phyloP scores from a whole-genome alignment of 2,113 vertebrate genomes.

The Martes martes region DNA sequence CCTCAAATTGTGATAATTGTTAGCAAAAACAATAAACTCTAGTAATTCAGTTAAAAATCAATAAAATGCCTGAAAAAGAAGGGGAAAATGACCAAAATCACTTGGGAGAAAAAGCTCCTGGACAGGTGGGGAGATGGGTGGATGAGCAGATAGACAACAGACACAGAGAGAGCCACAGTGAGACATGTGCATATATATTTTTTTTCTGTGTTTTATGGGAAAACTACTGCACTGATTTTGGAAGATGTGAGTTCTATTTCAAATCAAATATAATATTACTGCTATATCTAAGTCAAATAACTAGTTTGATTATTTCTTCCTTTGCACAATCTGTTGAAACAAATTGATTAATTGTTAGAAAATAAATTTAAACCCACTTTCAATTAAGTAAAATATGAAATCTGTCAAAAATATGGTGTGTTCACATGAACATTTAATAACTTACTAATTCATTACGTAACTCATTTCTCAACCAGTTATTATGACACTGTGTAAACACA shows the following conservation, averaged over 20 bases:
- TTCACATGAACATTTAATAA: neutral
- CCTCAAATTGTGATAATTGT: neutral
- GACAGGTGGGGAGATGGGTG: neutral
- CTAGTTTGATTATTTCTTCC: neutral
- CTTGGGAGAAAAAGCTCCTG: neutral
- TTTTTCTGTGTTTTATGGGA: neutral
- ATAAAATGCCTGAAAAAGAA: neutral
- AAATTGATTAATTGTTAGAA: neutral
- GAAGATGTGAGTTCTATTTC: neutral
- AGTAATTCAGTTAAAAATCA: neutral
- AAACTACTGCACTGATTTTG: neutral
- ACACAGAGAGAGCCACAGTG: neutral
- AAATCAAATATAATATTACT: neutral
- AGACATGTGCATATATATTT: neutral
- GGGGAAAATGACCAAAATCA: neutral
- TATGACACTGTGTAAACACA: neutral
- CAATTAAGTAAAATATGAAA: slow-evolving; percentile 5
- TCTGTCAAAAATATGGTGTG: neutral
- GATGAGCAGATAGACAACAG: neutral
- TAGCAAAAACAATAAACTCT: neutral
- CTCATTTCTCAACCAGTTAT: neutral
- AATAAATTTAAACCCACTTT: neutral
- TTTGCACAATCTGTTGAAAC: neutral
- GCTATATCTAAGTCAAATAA: neutral
- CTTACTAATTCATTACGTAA: neutral